These are phyloP conservation scores for Megastigmus dorsalis DNA, from an alignment of 2,888 invertebrate species.

Conservation along the genomic window DNA sequence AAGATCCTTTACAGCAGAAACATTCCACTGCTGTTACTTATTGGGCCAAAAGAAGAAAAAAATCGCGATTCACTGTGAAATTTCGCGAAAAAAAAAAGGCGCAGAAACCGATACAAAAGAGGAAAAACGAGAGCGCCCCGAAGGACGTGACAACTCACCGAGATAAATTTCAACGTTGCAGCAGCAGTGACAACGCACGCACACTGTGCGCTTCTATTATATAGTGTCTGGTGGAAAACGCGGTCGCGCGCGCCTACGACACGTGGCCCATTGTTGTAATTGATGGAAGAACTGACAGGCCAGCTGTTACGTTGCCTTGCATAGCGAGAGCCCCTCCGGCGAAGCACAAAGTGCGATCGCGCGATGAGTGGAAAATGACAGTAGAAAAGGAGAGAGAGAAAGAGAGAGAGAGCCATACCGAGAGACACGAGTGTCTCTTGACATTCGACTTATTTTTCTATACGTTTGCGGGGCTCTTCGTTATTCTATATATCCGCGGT, in stretches of 20 bases:
- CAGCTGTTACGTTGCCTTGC: background rate
- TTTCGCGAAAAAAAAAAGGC: background rate
- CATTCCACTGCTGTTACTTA: no score
- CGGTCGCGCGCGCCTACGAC: background rate
- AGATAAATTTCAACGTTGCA: background rate
- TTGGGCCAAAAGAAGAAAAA: no score
- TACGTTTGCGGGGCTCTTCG: no score
- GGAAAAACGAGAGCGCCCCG: background rate
- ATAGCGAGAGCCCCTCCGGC: no score
- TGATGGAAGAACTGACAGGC: conserved; percentile 4
- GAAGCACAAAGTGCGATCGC: no score
- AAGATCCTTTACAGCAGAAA: no score
- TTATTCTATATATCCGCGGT: no score
- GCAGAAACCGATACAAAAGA: no score
- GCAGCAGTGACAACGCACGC: background rate
- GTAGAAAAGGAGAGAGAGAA: no score
- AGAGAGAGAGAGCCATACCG: background rate
- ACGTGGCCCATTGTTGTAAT: conserved; percentile 14
- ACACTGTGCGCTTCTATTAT: background rate
- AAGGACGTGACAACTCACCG: conserved; percentile 11
- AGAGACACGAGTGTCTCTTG: background rate
- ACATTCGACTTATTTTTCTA: background rate
- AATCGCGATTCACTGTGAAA: background rate
- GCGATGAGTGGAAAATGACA: no score
- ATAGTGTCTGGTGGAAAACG: background rate